Evolutionary conservation across 2,113 vertebrate species (phyloP).

Genomic region (Rhinoderma darwinii): DNA sequence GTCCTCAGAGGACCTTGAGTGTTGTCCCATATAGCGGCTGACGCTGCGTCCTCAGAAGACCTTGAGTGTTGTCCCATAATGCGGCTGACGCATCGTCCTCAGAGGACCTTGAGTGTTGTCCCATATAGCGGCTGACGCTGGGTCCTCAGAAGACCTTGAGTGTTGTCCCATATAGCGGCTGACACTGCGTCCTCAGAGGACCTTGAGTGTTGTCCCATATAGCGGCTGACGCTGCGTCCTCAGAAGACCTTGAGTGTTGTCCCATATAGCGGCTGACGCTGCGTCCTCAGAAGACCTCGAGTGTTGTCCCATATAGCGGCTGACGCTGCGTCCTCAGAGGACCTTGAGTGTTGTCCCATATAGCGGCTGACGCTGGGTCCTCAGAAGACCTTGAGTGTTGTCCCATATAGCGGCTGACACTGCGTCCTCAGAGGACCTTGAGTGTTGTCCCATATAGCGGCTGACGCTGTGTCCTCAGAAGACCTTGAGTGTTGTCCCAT

Average conservation of each 20-base stretch:
- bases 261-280: neutral
- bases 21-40: neutral
- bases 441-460: neutral
- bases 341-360: neutral
- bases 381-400: neutral
- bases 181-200: constrained; percentile 3
- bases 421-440: neutral
- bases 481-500: neutral
- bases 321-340: neutral
- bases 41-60: constrained; percentile 11
- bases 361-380: neutral
- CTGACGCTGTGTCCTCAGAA: neutral
- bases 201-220: neutral
- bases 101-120: neutral
- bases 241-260: neutral
- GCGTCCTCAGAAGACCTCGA: neutral
- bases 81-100: neutral
- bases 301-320: neutral
- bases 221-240: neutral
- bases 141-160: neutral
- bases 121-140: neutral
- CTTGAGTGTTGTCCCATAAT: neutral
- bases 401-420: neutral
- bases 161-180: neutral
- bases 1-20: neutral